phyloP scores from a whole-genome alignment of 1,140 invertebrate species.

The Lepidostoma basale region DNA sequence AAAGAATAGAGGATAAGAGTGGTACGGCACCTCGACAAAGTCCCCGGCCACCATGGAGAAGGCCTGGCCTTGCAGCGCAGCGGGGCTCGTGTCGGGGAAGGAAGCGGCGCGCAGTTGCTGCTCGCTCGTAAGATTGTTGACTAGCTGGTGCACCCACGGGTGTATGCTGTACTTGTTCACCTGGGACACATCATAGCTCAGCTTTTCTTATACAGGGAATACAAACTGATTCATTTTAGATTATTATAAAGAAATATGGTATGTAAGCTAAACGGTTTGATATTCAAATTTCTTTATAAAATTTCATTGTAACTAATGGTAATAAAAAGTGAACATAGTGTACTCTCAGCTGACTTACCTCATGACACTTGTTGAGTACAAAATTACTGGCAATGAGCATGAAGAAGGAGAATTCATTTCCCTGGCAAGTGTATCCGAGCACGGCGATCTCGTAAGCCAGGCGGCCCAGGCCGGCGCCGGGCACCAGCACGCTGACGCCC shows the following conservation, averaged over 20 bases:
- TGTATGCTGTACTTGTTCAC: constrained; percentile 70
- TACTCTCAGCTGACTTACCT: constrained; percentile 48
- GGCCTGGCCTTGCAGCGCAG: constrained; percentile 66
- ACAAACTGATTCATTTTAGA: neutral
- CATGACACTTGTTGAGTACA: constrained; percentile 84
- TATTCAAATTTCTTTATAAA: neutral
- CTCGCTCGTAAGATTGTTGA: constrained; percentile 81
- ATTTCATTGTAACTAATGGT: too few relatives aligned
- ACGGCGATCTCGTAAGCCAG: constrained; percentile 92
- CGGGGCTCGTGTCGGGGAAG: constrained; percentile 93
- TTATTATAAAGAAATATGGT: neutral
- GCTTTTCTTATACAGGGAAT: neutral
- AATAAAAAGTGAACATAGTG: neutral
- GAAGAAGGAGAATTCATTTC: constrained; percentile 97
- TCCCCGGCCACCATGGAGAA: constrained; percentile 98
- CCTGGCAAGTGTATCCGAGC: constrained; percentile 89
- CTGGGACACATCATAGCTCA: constrained; percentile 40
- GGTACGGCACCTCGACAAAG: constrained; percentile 75
- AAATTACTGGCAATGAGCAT: constrained; percentile 98
- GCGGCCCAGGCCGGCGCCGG: constrained; percentile 92
- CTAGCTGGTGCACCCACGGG: constrained; percentile 94
- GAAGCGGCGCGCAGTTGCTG: constrained; percentile 79
- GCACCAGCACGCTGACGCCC: constrained; percentile 83
- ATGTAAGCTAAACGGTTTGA: too few relatives aligned
- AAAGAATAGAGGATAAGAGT: too few relatives aligned